A percentile compares a stretch with the other conserved stretches of the same genome.
phyloP scores from a whole-genome alignment of 2,113 vertebrate species.

The Pterophyllum scalare region DNA sequence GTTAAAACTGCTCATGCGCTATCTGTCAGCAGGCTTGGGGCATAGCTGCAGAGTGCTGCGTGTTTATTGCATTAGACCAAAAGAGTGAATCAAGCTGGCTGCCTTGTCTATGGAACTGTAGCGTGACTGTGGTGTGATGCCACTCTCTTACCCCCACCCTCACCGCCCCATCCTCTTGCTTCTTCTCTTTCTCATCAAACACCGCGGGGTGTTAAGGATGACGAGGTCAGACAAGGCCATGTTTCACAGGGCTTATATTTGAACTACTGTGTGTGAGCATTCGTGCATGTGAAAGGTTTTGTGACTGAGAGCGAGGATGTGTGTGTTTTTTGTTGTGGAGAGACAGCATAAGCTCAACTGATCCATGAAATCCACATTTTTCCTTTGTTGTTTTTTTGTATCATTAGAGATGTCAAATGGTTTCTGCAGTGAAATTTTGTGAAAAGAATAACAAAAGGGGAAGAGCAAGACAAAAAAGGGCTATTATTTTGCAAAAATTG shows the following conservation, averaged over 20 bases:
- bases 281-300: conserved; percentile 38
- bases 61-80: conserved; percentile 69
- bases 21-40: conserved; percentile 67
- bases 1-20: conserved; percentile 68
- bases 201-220: conserved; percentile 49
- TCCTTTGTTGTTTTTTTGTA: conserved; percentile 58
- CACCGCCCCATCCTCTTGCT: conserved; percentile 15
- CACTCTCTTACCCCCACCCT: conserved; percentile 32
- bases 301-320: conserved; percentile 20
- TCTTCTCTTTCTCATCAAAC: conserved; percentile 59
- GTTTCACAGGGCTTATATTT: conserved; percentile 53
- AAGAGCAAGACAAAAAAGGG: conserved; percentile 38
- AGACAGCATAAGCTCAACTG: conserved; percentile 56
- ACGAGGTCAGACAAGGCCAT: conserved; percentile 59
- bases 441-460: conserved; percentile 46
- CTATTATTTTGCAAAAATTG: conserved; percentile 46
- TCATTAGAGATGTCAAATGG: conserved; percentile 59
- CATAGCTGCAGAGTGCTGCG: conserved; percentile 51
- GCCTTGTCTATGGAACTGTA: conserved; percentile 63
- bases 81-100: conserved; percentile 75
- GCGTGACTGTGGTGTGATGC: conserved; percentile 68
- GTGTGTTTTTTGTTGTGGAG: conserved; percentile 33
- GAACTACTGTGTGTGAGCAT: conserved; percentile 34
- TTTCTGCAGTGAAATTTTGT: conserved; percentile 44
- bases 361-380: conserved; percentile 62